These are phyloP conservation scores for Melanerpes aurifrons DNA, from an alignment of 2,113 vertebrate genomes.

Conservation along the genomic window DNA sequence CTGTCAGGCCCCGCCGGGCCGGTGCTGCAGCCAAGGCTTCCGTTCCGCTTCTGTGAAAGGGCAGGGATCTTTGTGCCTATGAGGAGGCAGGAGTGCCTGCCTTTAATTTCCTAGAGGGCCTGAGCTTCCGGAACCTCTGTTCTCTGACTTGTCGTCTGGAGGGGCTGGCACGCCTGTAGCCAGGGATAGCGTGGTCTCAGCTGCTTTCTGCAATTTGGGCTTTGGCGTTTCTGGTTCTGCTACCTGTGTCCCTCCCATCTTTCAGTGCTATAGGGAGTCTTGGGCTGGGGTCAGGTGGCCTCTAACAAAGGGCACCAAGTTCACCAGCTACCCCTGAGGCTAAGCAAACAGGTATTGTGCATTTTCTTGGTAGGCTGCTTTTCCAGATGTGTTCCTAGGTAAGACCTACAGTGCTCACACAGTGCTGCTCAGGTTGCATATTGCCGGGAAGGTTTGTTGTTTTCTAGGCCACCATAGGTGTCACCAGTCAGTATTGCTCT, in stretches of 20 bases:
- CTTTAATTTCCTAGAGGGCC: accelerated
- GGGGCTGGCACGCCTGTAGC: neutral
- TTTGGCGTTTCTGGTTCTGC: accelerated
- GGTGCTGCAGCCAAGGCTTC: neutral
- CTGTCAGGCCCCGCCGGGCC: neutral
- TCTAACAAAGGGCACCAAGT: neutral
- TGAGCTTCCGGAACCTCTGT: too few relatives aligned
- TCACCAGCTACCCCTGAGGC: neutral
- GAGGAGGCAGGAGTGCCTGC: neutral
- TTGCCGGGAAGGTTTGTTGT: neutral
- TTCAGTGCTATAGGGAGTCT: accelerated
- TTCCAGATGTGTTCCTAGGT: neutral
- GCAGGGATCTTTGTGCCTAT: neutral
- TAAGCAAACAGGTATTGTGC: neutral
- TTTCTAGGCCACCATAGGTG: neutral
- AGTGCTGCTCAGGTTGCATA: neutral
- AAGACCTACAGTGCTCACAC: neutral
- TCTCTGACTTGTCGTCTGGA: neutral
- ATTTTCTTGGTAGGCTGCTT: neutral
- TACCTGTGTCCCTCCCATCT: too few relatives aligned
- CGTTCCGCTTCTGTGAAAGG: too few relatives aligned
- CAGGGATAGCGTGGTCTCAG: neutral
- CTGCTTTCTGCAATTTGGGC: too few relatives aligned
- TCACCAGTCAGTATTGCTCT: neutral
- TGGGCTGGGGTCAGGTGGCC: neutral